Conservation (phyloP, 53 echinoderm and acorn worm genomes). For the Mesocentrotus franciscanus region DNA sequence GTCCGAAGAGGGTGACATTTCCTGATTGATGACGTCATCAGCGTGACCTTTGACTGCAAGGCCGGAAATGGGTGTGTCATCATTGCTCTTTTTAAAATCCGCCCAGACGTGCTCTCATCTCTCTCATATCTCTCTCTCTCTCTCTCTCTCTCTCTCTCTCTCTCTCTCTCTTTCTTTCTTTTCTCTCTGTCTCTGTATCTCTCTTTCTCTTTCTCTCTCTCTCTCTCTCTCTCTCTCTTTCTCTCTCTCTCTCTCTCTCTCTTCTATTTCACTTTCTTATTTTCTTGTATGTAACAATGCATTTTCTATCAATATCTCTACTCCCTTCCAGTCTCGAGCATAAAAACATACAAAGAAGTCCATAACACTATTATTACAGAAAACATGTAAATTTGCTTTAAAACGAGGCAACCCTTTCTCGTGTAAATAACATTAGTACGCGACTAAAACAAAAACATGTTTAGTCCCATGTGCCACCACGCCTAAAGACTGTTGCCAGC, state of each 20-base stretch:
- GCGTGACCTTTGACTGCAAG: slow-evolving; percentile 47
- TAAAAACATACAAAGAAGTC: no score
- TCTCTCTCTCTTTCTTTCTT: background rate
- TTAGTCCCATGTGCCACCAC: no score
- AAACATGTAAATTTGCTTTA: no score
- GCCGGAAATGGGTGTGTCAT: slow-evolving; percentile 58
- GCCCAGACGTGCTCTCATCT: slow-evolving; percentile 4
- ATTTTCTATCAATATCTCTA: no score
- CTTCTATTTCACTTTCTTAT: no score
- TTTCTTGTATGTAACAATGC: no score
- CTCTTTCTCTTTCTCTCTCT: background rate
- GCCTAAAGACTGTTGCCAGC: no score
- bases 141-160: background rate
- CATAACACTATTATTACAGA: no score
- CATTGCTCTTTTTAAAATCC: slow-evolving; percentile 30
- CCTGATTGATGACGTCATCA: slow-evolving; percentile 46
- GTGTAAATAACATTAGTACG: no score
- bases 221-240: background rate
- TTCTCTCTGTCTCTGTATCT: background rate
- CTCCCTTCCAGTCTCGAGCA: no score
- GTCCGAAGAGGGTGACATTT: background rate
- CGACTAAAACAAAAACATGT: no score
- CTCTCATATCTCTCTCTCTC: slow-evolving; percentile 5
- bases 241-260: background rate
- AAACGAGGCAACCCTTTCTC: no score